phyloP scores from a whole-genome alignment of 2,888 invertebrate species.

The Netelia melanura region DNA sequence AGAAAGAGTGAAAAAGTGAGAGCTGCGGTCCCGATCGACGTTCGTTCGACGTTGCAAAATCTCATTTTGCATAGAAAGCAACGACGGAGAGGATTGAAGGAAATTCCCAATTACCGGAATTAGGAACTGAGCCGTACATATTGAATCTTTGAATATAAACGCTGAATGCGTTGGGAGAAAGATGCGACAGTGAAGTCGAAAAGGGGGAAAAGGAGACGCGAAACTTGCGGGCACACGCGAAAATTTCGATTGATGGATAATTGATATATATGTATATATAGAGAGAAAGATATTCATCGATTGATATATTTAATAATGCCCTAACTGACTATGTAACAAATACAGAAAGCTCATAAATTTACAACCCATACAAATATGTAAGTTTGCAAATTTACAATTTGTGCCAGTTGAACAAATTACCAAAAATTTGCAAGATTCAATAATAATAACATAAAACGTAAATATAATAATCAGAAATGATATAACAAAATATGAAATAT shows the following conservation, averaged over 20 bases:
- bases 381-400: too few species aligned
- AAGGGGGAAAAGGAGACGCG: background rate
- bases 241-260: conserved; percentile 64
- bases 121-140: conserved; percentile 59
- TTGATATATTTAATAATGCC: too few species aligned
- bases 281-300: too few species aligned
- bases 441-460: too few species aligned
- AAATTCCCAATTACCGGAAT: conserved; percentile 81
- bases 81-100: conserved; percentile 78
- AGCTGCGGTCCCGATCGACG: conserved; percentile 31
- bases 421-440: too few species aligned
- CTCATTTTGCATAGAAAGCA: conserved; percentile 62
- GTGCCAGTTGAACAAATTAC: too few species aligned
- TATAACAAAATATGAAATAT: too few species aligned
- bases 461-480: too few species aligned
- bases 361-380: too few species aligned
- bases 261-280: conserved; percentile 41
- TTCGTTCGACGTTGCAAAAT: conserved; percentile 67
- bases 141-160: conserved; percentile 53
- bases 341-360: too few species aligned
- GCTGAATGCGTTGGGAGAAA: conserved; percentile 6
- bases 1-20: conserved; percentile 33
- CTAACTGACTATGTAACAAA: too few species aligned
- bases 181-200: conserved; percentile 10
- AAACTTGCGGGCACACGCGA: conserved; percentile 21